phyloP scores from a whole-genome alignment of 1,140 invertebrate species.

The Belonocnema kinseyi region DNA sequence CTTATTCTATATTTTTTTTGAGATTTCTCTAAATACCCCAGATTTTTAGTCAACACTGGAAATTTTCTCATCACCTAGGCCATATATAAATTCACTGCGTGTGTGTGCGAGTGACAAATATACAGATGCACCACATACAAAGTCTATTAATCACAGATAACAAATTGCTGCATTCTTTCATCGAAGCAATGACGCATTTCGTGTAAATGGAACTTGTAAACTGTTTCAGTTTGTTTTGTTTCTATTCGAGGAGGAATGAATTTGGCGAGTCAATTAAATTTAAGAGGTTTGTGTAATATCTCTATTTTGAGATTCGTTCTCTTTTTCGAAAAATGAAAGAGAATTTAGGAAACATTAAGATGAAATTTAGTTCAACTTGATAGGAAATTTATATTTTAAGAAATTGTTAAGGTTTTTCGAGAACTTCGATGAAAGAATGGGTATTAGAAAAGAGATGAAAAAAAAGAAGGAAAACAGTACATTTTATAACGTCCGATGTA shows the following conservation, averaged over 20 bases:
- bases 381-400: background rate
- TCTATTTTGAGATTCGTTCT: background rate
- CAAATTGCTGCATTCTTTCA: conserved; percentile 37
- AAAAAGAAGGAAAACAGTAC: conserved; percentile 36
- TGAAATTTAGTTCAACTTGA: too few relatives aligned
- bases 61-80: too few relatives aligned
- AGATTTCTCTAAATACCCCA: too few relatives aligned
- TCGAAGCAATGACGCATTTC: conserved; percentile 25
- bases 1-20: too few relatives aligned
- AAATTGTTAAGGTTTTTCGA: background rate
- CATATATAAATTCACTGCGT: conserved; percentile 27
- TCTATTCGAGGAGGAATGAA: too few relatives aligned
- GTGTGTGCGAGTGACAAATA: conserved; percentile 40
- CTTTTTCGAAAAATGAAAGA: too few relatives aligned
- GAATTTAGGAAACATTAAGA: too few relatives aligned
- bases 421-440: conserved; percentile 41
- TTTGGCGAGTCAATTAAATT: too few relatives aligned
- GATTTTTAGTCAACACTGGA: too few relatives aligned
- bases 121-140: conserved; percentile 26
- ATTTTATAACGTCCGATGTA: conserved; percentile 25
- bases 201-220: background rate
- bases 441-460: conserved; percentile 40
- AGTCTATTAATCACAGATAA: conserved; percentile 31
- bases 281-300: background rate
- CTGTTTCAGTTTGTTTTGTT: too few relatives aligned